These are phyloP conservation scores for Antitype chi DNA, from an alignment of 2,888 invertebrate genomes.

Conservation along the genomic window DNA sequence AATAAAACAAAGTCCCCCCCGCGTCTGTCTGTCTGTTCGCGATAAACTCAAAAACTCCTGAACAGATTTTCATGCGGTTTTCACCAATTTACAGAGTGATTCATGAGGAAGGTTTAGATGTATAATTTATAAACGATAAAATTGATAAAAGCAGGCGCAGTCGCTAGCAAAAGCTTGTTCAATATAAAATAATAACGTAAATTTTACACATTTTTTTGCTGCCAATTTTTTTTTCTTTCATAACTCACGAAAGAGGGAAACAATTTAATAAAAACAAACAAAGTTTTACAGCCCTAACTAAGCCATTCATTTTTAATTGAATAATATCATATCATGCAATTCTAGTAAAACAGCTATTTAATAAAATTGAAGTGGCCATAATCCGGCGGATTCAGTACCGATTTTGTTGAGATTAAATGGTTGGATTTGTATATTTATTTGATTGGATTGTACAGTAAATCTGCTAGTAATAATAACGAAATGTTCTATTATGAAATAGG, in stretches of 20 bases:
- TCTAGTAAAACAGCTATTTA: slow-evolving; percentile 20
- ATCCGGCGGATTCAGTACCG: slow-evolving; percentile 21
- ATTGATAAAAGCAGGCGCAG: no score
- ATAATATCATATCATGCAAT: slow-evolving; percentile 16
- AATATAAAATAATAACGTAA: not conserved
- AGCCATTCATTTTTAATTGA: slow-evolving; percentile 10
- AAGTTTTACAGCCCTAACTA: not conserved
- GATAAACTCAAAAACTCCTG: no score
- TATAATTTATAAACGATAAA: no score
- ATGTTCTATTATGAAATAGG: not conserved
- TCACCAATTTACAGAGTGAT: no score
- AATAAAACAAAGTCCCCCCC: no score
- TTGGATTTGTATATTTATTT: slow-evolving; percentile 28
- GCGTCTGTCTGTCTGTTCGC: no score
- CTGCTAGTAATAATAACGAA: slow-evolving; percentile 10
- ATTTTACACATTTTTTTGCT: not conserved
- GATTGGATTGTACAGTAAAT: slow-evolving; percentile 31
- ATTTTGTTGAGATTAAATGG: slow-evolving; percentile 40
- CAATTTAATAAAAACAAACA: not conserved
- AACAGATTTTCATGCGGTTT: no score
- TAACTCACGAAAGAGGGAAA: not conserved
- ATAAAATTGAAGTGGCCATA: slow-evolving; percentile 36
- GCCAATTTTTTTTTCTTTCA: not conserved
- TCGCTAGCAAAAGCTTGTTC: no score
- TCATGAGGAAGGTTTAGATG: no score